Conservation (phyloP, 2,888 invertebrate genomes). For the Hyles lineata region DNA sequence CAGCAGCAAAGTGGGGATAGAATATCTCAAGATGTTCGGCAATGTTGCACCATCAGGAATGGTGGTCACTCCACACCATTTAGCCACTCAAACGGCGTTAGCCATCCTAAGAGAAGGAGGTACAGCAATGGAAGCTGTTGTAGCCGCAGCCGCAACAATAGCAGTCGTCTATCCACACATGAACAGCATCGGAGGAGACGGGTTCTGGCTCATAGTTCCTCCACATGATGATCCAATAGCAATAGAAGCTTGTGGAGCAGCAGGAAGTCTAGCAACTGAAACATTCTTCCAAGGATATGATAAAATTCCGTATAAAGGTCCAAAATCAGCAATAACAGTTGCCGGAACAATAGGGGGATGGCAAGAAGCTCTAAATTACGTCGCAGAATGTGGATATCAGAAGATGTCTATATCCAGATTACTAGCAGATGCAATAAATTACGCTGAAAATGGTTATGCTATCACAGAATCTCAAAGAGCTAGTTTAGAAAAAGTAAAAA, state of each 20-base stretch:
- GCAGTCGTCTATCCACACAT: conserved; percentile 77
- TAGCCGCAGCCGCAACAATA: conserved; percentile 75
- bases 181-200: conserved; percentile 76
- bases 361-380: conserved; percentile 74
- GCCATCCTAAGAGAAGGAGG: conserved; percentile 71
- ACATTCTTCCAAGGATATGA: conserved; percentile 58
- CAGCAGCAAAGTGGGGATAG: not conserved
- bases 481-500: conserved; percentile 38
- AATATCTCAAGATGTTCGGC: conserved; percentile 50
- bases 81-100: conserved; percentile 74
- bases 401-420: conserved; percentile 60
- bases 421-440: conserved; percentile 68
- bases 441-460: conserved; percentile 72
- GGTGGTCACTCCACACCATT: conserved; percentile 77
- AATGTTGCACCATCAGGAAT: conserved; percentile 64
- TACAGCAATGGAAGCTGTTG: conserved; percentile 76
- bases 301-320: conserved; percentile 64
- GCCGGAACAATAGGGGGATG: conserved; percentile 76
- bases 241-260: conserved; percentile 74
- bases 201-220: conserved; percentile 76
- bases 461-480: conserved; percentile 55
- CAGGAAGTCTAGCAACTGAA: conserved; percentile 67
- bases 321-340: conserved; percentile 70
- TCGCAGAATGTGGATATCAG: conserved; percentile 68
- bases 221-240: conserved; percentile 69